Evolutionary conservation across 37 sponge, comb jelly and placozoan genomes (phyloP).

Genomic region (Chondrosia reniformis): DNA sequence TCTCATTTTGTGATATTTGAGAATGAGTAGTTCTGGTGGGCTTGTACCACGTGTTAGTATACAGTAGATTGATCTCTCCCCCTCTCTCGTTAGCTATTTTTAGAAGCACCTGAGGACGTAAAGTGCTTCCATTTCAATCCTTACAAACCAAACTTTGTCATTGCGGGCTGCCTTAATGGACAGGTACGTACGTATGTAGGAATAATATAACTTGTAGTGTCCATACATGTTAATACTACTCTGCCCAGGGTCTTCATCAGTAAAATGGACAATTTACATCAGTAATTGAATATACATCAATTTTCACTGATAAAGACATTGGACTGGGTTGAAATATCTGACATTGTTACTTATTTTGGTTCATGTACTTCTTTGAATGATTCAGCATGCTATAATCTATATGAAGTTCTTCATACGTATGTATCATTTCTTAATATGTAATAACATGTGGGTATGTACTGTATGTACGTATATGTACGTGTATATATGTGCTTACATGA

Average conservation of each 20-base stretch:
- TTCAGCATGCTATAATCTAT: neutral
- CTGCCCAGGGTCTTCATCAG: too few species aligned
- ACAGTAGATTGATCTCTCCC: too few species aligned
- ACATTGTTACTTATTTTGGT: neutral
- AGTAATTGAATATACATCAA: too few species aligned
- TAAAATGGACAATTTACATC: too few species aligned
- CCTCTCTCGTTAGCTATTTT: too few species aligned
- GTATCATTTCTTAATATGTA: neutral
- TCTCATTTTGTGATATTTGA: too few species aligned
- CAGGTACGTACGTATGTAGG: constrained; percentile 58
- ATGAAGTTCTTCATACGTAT: neutral
- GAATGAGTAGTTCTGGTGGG: too few species aligned
- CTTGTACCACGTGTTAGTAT: too few species aligned
- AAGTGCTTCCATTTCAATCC: constrained; percentile 91
- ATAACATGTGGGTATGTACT: neutral
- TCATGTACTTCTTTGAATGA: neutral
- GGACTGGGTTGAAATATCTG: neutral
- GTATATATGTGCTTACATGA: neutral
- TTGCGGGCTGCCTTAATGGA: constrained; percentile 92
- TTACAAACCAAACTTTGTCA: constrained; percentile 79
- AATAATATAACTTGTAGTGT: too few species aligned
- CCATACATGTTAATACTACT: neutral
- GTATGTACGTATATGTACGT: neutral
- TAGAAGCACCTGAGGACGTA: constrained; percentile 96
- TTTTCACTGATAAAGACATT: too few species aligned